A percentile compares a stretch with the other conserved stretches of the same genome.
Evolutionary conservation across 2,113 vertebrate genomes (phyloP).

Genomic region (Rhipidura dahli): DNA sequence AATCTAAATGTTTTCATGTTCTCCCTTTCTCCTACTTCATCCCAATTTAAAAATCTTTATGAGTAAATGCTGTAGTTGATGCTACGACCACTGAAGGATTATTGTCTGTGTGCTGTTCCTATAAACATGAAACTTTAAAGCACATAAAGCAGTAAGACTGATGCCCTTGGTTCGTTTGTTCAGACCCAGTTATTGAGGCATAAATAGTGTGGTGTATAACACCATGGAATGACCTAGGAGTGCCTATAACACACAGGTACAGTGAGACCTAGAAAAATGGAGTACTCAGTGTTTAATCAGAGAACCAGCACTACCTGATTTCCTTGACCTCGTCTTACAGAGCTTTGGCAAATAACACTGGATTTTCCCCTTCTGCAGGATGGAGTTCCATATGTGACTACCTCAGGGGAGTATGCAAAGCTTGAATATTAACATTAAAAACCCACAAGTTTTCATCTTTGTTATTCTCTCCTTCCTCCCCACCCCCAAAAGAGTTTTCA

Average conservation of each 20-base stretch:
- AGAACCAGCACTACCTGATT: background rate
- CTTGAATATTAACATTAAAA: background rate
- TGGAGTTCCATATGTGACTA: background rate
- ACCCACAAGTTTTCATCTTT: background rate
- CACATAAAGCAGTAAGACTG: background rate
- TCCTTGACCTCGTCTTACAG: background rate
- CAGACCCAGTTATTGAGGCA: slow-evolving; percentile 2
- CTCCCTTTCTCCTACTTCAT: background rate
- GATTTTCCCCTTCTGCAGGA: background rate
- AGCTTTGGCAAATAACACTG: background rate
- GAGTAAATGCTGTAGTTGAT: background rate
- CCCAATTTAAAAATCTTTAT: background rate
- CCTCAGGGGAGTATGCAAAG: background rate
- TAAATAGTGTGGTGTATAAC: background rate
- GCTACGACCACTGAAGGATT: background rate
- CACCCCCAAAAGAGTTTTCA: background rate
- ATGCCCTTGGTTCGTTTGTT: background rate
- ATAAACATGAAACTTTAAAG: background rate
- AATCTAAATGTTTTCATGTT: background rate
- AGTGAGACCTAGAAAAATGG: background rate
- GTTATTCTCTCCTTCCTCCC: background rate
- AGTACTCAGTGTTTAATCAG: background rate
- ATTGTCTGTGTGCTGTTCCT: background rate
- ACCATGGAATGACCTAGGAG: background rate
- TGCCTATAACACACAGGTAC: background rate